These are phyloP conservation scores for Cenopis cana DNA, from an alignment of 2,888 invertebrate species.

Conservation along the genomic window DNA sequence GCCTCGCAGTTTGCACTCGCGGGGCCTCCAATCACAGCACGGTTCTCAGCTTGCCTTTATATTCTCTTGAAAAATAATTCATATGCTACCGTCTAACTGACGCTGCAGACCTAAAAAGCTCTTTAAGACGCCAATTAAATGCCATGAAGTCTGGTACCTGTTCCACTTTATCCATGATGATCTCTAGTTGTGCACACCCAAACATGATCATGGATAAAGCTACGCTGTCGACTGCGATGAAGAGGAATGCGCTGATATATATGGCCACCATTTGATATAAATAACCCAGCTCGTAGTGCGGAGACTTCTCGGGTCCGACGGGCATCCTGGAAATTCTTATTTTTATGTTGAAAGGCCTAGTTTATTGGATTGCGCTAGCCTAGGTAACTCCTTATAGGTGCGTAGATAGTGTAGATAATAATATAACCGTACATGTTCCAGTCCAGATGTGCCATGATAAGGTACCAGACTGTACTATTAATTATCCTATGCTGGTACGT, in stretches of 20 bases:
- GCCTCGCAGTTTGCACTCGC: background rate
- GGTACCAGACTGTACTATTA: background rate
- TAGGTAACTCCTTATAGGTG: too few relatives aligned
- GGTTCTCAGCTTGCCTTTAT: background rate
- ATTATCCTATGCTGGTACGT: background rate
- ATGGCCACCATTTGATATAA: slow-evolving; percentile 68
- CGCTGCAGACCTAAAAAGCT: too few relatives aligned
- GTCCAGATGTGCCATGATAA: too few relatives aligned
- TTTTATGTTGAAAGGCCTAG: background rate
- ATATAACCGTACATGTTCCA: too few relatives aligned
- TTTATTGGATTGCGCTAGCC: too few relatives aligned
- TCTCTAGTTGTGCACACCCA: slow-evolving; percentile 74
- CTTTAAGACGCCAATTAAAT: too few relatives aligned
- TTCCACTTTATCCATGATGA: slow-evolving; percentile 69
- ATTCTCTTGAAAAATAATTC: background rate
- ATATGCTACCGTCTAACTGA: too few relatives aligned
- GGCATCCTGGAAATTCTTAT: slow-evolving; percentile 74
- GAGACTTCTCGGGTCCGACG: slow-evolving; percentile 60
- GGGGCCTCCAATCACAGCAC: background rate
- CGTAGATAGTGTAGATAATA: too few relatives aligned
- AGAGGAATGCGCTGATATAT: slow-evolving; percentile 70
- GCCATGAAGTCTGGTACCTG: slow-evolving; percentile 56
- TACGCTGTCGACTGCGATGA: slow-evolving; percentile 73
- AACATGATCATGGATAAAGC: slow-evolving; percentile 71
- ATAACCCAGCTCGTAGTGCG: slow-evolving; percentile 70